Evolutionary conservation across 2,888 invertebrate genomes (phyloP), one percentile per base, ranked within the genome.

Genomic region (Thymelicus sylvestris): DNA sequence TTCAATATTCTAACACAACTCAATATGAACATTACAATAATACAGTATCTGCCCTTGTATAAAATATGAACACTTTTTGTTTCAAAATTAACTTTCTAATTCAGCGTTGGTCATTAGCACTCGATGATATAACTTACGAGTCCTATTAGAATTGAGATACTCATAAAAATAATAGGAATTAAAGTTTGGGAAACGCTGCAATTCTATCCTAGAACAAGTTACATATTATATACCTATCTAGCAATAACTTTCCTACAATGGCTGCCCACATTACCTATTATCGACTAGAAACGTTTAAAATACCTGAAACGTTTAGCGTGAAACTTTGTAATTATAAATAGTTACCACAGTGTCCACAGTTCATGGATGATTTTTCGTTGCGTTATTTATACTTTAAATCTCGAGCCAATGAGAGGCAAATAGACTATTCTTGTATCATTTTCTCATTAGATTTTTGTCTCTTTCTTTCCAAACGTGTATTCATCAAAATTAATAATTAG

Each of bases 31-130:
- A 48, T 73, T 74, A 63, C 69, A 71, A 67, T 71, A 67, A 59
- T 72, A 72, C 67, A 72, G 60, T 66, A 72, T 71, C 50, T 75
- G 75, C 75, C 73, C 74, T 75, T 67, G 72, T 66, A 77, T 82
- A 83, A 88, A 88, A 86, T 87, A 87, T 84, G 85, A 87, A 87
- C 85, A 87, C 86, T 81, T 83, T 74, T 70, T 74, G 74, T 68
- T 48, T 15, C 19, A 64, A 69, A 64, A 41, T 48, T 48, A 64
- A 50, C 39, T 24, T 38, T 59, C n/a, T 12, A 38, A 72, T 71
- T 67, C 57, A 74, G 69, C 67, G 48, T 75, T 72, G 55, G 47
- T 65, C 57, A 69, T 73, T 66, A 62, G 71, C 60, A 55, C 59
- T 71, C 7, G 44, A 8, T 1, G 1, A 2, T 44, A 15, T 15